Base-by-base conservation (phyloP, 2,797 vertebrate genomes). In the Limnodromus scolopaceus region DNA sequence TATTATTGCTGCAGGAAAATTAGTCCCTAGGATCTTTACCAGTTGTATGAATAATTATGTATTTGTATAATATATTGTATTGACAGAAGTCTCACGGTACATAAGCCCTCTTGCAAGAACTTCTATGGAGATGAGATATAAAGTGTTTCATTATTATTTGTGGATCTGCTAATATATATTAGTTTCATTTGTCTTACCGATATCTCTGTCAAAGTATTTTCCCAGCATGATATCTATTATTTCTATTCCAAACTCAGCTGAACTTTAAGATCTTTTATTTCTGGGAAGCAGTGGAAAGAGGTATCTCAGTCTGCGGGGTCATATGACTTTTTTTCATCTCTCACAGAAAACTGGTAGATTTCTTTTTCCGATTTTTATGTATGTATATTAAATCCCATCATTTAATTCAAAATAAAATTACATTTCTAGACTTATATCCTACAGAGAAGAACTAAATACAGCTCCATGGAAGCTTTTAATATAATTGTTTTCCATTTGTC, bases 401-500 rank as follows among this genome's bases (percentile, higher is more conserved):
- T 86, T 86, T 84, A 57, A 71, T 90, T 89, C 20, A 70, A 89
- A 87, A 58, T 45, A 76, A 92, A 92, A 74, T 74, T 53, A 16
- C n/a, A 23, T 66, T 92, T 84, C 34, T 60, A 84, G 36, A 17
- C 22, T 61, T 48, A 16, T 45, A 0, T 72, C 51, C 39, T 46
- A 38, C 60, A 83, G 92, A 76, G 72, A 55, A 83, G n/a, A 78
- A 34, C n/a, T 85, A 80, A 95, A 87, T 60, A 32, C 43, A 80
- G 68, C 60, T 83, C 39, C 20, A 11, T 11, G 4, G 87, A 85
- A 83, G 55, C 71, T 89, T 12, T 87, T 60, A 68, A 77, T 74
- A 45, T 41, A 71, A 61, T 93, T 85, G 76, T 64, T 93, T 94
- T 90, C 57, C 72, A 81, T 75, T 93, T 71, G 36, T 86, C 61